Evolutionary conservation across 1,140 invertebrate species (phyloP), one percentile per base, ranked within the genome.

Genomic region (Orchesella cincta): DNA sequence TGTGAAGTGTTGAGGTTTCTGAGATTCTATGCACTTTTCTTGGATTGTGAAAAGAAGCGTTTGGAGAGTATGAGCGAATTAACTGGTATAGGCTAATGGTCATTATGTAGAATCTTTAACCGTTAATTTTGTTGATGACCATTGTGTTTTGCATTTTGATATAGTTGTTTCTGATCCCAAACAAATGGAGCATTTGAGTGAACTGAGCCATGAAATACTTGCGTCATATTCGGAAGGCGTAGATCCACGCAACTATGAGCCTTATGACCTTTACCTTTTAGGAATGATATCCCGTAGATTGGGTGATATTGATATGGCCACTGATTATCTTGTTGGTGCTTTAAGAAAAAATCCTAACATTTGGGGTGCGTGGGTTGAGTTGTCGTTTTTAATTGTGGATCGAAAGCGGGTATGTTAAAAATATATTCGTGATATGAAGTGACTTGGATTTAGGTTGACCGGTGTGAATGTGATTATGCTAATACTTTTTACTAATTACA

Each of bases 311-410:
- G 89, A 89, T 64, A 88, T 91, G 75, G 93, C 94, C 0, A 87
- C 91, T 33, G 90, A 93, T 79, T 89, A 93, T 72, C 87, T 98
- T 18, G 87, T 93, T 20, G 91, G 94, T 83, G 89, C 95, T 29
- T 89, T 96, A 0, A 88, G 90, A 75, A 88, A 89, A 33, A 90
- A 92, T 79, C 95, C 96, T 16, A 90, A 94, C 81, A 89, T 96
- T 76, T 98, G 97, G 96, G 92, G 93, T 72, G 91, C 95, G 0
- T 99, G 97, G 94, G 86, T 95, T 35, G 96, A 98, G 86, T 85
- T 99, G n/a, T 91, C 94, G 3, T 89, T 91, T 1, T 86, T 98
- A 0, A 92, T 97, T 31, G 91, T 90, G 79, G 93, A 96, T 82
- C 91, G 91, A 84, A 92, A 88, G 80, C 87, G 85, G 82, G 87